Conservation (phyloP, 2,113 vertebrate genomes). For the Dinomys branickii region DNA sequence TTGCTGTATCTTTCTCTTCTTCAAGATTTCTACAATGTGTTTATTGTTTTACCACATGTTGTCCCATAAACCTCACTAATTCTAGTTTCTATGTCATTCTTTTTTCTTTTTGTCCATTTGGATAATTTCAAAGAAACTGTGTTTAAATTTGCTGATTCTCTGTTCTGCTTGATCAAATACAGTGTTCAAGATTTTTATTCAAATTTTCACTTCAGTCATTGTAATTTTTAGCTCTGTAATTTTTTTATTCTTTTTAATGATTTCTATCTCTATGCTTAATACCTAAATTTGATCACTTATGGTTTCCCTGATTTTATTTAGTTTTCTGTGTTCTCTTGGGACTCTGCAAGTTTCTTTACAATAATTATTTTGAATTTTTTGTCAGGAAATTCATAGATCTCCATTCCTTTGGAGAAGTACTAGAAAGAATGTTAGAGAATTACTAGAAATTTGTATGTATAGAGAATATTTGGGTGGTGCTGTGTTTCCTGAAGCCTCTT, state of each 20-base stretch:
- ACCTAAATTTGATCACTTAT: background rate
- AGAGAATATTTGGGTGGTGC: background rate
- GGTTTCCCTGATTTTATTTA: background rate
- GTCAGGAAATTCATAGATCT: background rate
- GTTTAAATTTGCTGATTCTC: background rate
- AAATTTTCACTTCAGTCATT: background rate
- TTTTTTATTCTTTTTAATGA: background rate
- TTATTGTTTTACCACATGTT: background rate
- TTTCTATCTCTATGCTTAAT: background rate
- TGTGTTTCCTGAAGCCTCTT: background rate
- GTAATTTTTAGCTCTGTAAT: background rate
- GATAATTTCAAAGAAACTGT: background rate
- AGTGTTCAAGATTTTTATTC: background rate
- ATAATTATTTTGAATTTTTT: background rate
- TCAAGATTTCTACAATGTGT: background rate
- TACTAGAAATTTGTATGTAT: background rate
- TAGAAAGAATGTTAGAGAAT: background rate
- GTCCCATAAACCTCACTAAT: background rate
- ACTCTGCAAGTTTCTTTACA: background rate
- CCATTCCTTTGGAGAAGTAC: background rate
- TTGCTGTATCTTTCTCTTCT: background rate
- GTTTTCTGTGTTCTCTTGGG: background rate
- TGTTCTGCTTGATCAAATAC: background rate
- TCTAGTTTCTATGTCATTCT: background rate
- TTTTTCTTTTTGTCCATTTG: background rate